Evolutionary conservation across 1,140 invertebrate genomes (phyloP).

Genomic region (Hylyphantes graminicola): DNA sequence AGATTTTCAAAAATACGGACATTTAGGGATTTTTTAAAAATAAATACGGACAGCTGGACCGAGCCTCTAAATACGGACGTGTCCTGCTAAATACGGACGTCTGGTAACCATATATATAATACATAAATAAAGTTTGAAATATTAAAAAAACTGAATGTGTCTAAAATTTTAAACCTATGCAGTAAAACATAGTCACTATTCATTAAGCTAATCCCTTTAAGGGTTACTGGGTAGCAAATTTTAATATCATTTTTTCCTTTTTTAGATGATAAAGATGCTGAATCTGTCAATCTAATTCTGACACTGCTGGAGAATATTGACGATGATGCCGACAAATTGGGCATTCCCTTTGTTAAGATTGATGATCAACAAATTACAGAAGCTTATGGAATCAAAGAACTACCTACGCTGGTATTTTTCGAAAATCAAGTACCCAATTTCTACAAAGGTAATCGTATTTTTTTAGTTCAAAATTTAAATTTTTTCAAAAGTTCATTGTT

Average conservation of each 20-base stretch:
- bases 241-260: not conserved
- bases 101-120: too few relatives aligned
- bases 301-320: constrained; percentile 93
- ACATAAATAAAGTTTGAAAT: too few relatives aligned
- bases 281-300: constrained; percentile 74
- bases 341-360: constrained; percentile 92
- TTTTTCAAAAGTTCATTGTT: too few relatives aligned
- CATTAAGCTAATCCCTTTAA: too few relatives aligned
- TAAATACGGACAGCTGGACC: too few relatives aligned
- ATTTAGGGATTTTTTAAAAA: too few relatives aligned
- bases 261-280: constrained; percentile 67
- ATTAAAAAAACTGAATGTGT: too few relatives aligned
- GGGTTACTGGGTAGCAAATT: not conserved
- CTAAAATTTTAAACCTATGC: too few relatives aligned
- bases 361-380: constrained; percentile 90
- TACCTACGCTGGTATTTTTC: constrained; percentile 81
- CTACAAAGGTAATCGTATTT: constrained; percentile 77
- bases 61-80: too few relatives aligned
- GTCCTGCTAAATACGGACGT: too few relatives aligned
- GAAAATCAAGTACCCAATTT: constrained; percentile 91
- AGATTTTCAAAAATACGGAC: too few relatives aligned
- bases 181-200: too few relatives aligned
- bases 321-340: constrained; percentile 90
- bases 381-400: constrained; percentile 89
- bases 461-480: not conserved